Base-by-base conservation (phyloP, 2,888 invertebrate genomes). In the Macropis europaea region DNA sequence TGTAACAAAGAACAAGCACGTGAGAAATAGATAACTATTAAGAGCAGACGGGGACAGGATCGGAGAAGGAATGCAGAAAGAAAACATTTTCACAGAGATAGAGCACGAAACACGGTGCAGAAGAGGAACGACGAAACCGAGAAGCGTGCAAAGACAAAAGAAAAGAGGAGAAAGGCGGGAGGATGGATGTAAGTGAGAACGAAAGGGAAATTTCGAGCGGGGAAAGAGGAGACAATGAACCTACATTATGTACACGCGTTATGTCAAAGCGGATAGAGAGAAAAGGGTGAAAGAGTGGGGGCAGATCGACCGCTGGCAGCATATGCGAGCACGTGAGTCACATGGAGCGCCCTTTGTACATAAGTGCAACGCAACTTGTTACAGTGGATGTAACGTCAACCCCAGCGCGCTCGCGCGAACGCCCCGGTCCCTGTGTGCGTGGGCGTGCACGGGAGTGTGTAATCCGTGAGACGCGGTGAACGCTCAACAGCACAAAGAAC, bases 401-500 rank as follows among this genome's bases (percentile, higher is more conserved):
- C 38, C 60, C 53, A 61, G 43, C 36, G 67, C 54, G 34, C 38
- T 45, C 54, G 47, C 38, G 43, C 52, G 38, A 53, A 4, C 13
- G 17, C 17, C 19, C 9, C 38, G 11, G 7, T 38, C 5, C 5
- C 7, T 48, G 45, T 38, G 52, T 15, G 38, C 30, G 61, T 42
- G 11, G 15, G 56, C 26, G 45, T 38, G 45, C 5, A 54, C 53
- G 57, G 11, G 43, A 26, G 34, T 15, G 50, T 26, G 47, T 54
- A 28, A 59, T 66, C 72, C 74, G 78, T 64, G 76, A 73, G 76
- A 73, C 64, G 76, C 77, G 81, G 81, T 77, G 82, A 84, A 77
- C 79, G 84, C 84, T 85, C 78, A 82, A 84, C 84, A 76, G 86
- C 88, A 89, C 89, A 89, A 89, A 89, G 89, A 89, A 85, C 84